Evolutionary conservation across 1,140 invertebrate species (phyloP), one percentile per base, ranked within the genome.

Genomic region (Orchesella cincta): DNA sequence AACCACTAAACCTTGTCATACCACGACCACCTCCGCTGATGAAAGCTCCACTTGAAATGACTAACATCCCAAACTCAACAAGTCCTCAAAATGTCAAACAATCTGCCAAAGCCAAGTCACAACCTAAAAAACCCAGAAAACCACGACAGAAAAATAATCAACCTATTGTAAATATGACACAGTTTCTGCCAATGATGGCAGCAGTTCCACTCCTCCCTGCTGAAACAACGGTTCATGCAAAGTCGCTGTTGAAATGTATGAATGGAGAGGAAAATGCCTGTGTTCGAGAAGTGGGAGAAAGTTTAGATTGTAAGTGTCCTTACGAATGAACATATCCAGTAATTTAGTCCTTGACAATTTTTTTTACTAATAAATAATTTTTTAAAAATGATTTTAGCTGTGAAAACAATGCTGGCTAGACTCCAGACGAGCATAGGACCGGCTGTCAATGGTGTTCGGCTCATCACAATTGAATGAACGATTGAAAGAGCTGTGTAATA

Each of bases 401-500:
- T 77, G 3, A 77, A 77, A 33, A 26, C 33, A 62, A 77, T 77
- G 76, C 34, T 77, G 33, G 62, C 76, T 20, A 73, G 71, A 35
- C 34, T 77, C 12, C 76, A 77, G 34, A 77, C 76, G 1, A 29
- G 28, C 14, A 77, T 77, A 26, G 76, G 64, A 35, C 76, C 76
- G 26, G 76, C 70, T 14, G 70, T 35, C 14, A 72, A 76, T 34
- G 39, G 71, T 35, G 62, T 77, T 26, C 76, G 71, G 5, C 51
- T 77, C 16, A 77, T 77, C 28, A 77, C 76, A 31, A 77, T 77
- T 72, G 76, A 77, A 46, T 77, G 36, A 73, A 39, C 8, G 12
- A 36, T 71, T 12, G 2, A 36, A 29, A 28, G 23, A 26, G n/a
- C 26, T 57, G 23, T 46, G 20, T 12, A 46, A 46, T 46, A 12